These are phyloP conservation scores for Drosophila anomalata DNA, from an alignment of 2,888 invertebrate species.

Conservation along the genomic window DNA sequence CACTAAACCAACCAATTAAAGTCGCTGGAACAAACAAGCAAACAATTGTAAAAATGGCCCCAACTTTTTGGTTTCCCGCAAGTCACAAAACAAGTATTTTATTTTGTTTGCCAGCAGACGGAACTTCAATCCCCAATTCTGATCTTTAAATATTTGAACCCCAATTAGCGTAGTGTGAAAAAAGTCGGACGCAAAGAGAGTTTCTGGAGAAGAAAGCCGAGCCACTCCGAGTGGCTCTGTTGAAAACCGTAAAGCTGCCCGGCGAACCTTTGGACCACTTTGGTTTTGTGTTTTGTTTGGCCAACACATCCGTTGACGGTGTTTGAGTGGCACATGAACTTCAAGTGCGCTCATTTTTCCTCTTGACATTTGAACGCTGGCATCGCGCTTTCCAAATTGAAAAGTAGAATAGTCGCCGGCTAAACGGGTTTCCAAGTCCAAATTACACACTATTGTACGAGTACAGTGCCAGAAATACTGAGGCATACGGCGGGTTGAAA, in stretches of 20 bases:
- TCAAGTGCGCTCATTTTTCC: conserved; percentile 73
- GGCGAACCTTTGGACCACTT: conserved; percentile 16
- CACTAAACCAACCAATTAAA: conserved; percentile 72
- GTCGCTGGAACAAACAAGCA: conserved; percentile 45
- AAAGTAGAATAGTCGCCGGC: conserved; percentile 62
- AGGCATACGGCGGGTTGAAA: conserved; percentile 62
- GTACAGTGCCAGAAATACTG: conserved; percentile 4
- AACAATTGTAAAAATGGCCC: conserved; percentile 45
- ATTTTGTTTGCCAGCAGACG: conserved; percentile 52
- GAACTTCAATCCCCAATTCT: conserved; percentile 39
- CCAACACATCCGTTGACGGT: conserved; percentile 15
- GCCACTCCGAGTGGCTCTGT: conserved; percentile 15
- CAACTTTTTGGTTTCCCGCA: conserved; percentile 9
- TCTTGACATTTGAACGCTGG: conserved; percentile 75
- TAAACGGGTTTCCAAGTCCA: conserved; percentile 39
- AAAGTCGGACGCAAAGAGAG: conserved; percentile 12
- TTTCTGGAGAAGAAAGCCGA: conserved; percentile 51
- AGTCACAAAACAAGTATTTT: conserved; percentile 28
- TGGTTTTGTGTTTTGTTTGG: conserved; percentile 20
- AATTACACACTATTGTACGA: conserved; percentile 10
- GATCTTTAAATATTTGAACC: conserved; percentile 62
- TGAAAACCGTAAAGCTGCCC: conserved; percentile 22
- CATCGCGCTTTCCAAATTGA: conserved; percentile 68
- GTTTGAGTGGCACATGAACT: conserved; percentile 59
- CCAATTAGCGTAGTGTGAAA: conserved; percentile 75